Evolutionary conservation across 2,888 invertebrate species (phyloP).

Genomic region (Cremastinae sp.): DNA sequence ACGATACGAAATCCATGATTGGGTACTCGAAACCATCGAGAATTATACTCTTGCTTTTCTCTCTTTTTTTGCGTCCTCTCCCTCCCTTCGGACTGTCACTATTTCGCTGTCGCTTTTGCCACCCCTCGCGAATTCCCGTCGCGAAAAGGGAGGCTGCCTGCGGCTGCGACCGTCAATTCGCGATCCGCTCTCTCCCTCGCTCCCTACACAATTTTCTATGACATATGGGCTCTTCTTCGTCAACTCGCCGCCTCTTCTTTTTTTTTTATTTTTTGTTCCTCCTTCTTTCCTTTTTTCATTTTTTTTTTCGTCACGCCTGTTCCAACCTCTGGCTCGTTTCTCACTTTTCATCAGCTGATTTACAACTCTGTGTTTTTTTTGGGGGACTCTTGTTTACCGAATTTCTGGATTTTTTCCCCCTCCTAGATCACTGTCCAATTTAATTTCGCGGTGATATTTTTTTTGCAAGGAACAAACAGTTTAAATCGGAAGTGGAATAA

Average conservation of each 20-base stretch:
- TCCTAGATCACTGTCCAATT: not conserved
- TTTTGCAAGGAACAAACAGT: too few relatives aligned
- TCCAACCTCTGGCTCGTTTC: slow-evolving; percentile 8
- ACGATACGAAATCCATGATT: slow-evolving; percentile 61
- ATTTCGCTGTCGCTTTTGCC: slow-evolving; percentile 26
- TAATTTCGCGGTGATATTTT: not conserved
- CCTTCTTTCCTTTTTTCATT: not conserved
- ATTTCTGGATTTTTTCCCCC: not conserved
- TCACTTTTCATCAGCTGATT: slow-evolving; percentile 8
- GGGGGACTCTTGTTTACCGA: not conserved
- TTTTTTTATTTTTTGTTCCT: not conserved
- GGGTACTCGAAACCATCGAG: slow-evolving; percentile 60
- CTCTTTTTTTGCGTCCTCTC: slow-evolving; percentile 6
- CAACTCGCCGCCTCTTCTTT: slow-evolving; percentile 2
- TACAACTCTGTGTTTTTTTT: slow-evolving; percentile 21
- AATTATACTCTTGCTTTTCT: slow-evolving; percentile 57
- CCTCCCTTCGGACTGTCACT: not conserved
- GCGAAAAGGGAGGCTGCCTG: slow-evolving; percentile 27
- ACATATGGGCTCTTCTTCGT: slow-evolving; percentile 28
- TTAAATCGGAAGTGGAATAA: too few relatives aligned
- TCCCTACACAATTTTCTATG: slow-evolving; percentile 32
- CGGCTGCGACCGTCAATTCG: slow-evolving; percentile 44
- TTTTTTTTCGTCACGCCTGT: not conserved
- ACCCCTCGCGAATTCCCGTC: slow-evolving; percentile 25
- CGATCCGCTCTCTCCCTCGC: slow-evolving; percentile 43